Base-by-base conservation (phyloP, 2,797 vertebrate genomes). In the Chaenodraco wilsoni region DNA sequence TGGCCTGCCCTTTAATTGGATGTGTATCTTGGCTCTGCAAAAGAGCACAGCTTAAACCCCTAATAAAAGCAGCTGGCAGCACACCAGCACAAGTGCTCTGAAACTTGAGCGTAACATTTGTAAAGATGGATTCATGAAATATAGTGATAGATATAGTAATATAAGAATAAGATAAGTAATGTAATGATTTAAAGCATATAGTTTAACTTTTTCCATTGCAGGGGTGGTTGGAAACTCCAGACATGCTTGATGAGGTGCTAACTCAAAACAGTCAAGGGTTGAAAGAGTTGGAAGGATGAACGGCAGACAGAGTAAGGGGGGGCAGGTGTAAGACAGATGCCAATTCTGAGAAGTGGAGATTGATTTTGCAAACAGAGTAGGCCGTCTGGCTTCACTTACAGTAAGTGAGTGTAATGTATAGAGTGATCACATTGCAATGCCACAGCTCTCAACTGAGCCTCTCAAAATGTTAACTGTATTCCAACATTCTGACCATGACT, bases 371-470 rank as follows among this genome's bases (percentile, higher is more conserved):
- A 77, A 77, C 59, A 54, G 43, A 78, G 61, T 0, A 17, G 61
- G 27, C 21, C 54, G 74, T 75, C 84, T 87, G 86, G 84, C 81
- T 73, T 83, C 67, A 82, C 70, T 88, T 78, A 21, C 21, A 21
- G 21, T 21, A 59, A 44, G 72, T 58, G 48, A 50, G 60, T 41
- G 15, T 65, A 59, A 79, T 59, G 71, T 74, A 78, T 31, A 21
- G 62, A 72, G 61, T 19, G 56, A 69, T 87, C 59, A 46, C 31
- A 33, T 57, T 81, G 21, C 59, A 76, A 19, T 71, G 40, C 55
- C 45, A 52, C 56, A 69, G 40, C 37, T 57, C 33, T 48, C 10
- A 57, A 51, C 11, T 57, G 49, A 79, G 48, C 44, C 45, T 61
- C 17, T 67, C 23, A 23, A 49, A n/a, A 52, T 48, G 23, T 76